Evolutionary conservation across 2,797 vertebrate genomes (phyloP).

Genomic region (Podarcis siculus): DNA sequence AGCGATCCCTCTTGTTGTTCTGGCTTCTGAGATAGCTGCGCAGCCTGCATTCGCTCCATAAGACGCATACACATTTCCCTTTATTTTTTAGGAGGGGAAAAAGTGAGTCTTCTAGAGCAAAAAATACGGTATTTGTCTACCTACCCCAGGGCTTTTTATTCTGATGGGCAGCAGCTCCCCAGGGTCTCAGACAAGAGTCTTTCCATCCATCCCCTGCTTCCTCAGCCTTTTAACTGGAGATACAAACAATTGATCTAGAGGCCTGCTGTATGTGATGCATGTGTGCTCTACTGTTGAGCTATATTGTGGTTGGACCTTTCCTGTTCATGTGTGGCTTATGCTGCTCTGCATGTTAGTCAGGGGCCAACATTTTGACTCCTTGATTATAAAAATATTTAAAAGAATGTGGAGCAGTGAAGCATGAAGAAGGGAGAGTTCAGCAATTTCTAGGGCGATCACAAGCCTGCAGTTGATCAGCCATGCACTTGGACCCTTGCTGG

Average conservation of each 20-base stretch:
- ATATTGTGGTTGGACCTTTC: background rate
- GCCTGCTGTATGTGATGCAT: background rate
- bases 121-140: too few species aligned
- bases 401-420: background rate
- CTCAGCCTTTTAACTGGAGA: background rate
- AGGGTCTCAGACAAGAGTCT: background rate
- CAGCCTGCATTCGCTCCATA: too few species aligned
- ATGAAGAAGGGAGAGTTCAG: background rate
- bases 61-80: too few species aligned
- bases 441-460: background rate
- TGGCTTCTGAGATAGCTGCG: too few species aligned
- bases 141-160: too few species aligned
- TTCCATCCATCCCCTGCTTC: background rate
- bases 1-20: too few species aligned
- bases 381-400: background rate
- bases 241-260: too few species aligned
- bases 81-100: too few species aligned
- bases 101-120: too few species aligned
- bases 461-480: background rate
- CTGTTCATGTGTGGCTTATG: background rate
- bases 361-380: background rate
- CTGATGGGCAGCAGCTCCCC: background rate
- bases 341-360: background rate
- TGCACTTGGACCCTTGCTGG: background rate
- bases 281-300: background rate